Percentiles rank a stretch among this genome's conserved stretches.
Evolutionary conservation across 2,113 vertebrate species (phyloP).

Genomic region (Caranx ignobilis): DNA sequence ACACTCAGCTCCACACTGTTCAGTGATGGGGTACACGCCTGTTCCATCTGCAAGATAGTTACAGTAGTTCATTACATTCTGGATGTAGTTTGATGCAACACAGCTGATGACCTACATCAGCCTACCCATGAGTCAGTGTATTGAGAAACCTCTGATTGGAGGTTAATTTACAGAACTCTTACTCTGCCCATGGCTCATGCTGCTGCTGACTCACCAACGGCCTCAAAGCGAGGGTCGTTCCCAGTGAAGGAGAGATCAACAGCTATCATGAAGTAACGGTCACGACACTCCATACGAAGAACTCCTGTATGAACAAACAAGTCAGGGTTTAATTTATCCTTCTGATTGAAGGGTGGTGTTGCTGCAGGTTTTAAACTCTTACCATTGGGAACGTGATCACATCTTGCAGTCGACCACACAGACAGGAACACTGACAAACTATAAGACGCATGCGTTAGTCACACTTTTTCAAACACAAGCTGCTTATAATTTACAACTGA

Average conservation of each 20-base stretch:
- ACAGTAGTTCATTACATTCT: neutral
- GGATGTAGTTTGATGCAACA: no score
- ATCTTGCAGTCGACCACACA: constrained; percentile 1
- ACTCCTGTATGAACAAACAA: constrained; percentile 17
- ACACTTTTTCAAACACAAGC: neutral
- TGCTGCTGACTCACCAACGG: constrained; percentile 56
- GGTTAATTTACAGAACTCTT: neutral
- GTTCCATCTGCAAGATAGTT: constrained; percentile 42
- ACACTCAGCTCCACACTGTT: constrained; percentile 64
- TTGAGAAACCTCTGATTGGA: neutral
- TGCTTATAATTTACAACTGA: no score
- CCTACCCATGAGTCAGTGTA: no score
- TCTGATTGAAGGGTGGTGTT: neutral
- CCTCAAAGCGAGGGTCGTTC: constrained; percentile 57
- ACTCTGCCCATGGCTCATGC: neutral
- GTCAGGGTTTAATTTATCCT: neutral
- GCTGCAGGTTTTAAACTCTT: neutral
- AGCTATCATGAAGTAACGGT: constrained; percentile 56
- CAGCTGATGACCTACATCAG: no score
- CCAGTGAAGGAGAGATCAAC: constrained; percentile 43
- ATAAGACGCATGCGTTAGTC: neutral
- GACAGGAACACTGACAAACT: constrained; percentile 54
- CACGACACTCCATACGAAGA: constrained; percentile 46
- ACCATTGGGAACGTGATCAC: constrained; percentile 19
- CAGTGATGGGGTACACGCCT: constrained; percentile 60